These are phyloP conservation scores for Pagrus major DNA, from an alignment of 2,113 vertebrate genomes.

Conservation along the genomic window DNA sequence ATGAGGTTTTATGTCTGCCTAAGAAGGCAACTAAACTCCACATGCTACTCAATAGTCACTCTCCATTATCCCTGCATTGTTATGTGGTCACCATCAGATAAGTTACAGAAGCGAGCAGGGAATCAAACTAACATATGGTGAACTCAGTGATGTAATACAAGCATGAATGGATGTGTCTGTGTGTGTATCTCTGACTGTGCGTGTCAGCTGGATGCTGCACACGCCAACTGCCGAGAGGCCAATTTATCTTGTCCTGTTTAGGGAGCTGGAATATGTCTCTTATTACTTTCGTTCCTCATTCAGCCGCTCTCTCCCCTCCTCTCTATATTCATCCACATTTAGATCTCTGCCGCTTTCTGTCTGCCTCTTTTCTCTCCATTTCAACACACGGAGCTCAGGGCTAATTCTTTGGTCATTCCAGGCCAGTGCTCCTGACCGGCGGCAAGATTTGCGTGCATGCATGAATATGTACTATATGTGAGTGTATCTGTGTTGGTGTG, in stretches of 20 bases:
- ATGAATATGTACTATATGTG: background rate
- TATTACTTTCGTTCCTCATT: slow-evolving; percentile 2
- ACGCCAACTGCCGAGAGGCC: slow-evolving; percentile 32
- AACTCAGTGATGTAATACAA: slow-evolving; percentile 18
- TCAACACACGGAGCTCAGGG: background rate
- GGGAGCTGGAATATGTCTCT: slow-evolving; percentile 34
- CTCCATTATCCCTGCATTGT: background rate
- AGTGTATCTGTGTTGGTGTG: background rate
- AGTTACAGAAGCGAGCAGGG: slow-evolving; percentile 32
- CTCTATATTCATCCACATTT: slow-evolving; percentile 13
- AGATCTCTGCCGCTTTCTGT: slow-evolving; percentile 25
- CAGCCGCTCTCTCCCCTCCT: background rate
- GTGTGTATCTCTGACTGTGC: slow-evolving; percentile 11
- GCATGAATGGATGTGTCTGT: slow-evolving; percentile 38
- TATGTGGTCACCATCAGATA: slow-evolving; percentile 19
- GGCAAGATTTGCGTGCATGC: background rate
- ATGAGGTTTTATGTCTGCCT: background rate
- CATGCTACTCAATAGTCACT: background rate
- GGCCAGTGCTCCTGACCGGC: slow-evolving; percentile 4
- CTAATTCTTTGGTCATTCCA: slow-evolving; percentile 11
- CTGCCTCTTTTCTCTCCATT: slow-evolving; percentile 8
- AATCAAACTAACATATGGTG: slow-evolving; percentile 26
- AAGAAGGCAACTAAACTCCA: background rate
- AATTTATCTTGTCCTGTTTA: slow-evolving; percentile 47
- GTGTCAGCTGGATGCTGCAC: slow-evolving; percentile 27